Base-by-base conservation (phyloP, 2,888 invertebrate genomes). In the Trachelus tabidus region DNA sequence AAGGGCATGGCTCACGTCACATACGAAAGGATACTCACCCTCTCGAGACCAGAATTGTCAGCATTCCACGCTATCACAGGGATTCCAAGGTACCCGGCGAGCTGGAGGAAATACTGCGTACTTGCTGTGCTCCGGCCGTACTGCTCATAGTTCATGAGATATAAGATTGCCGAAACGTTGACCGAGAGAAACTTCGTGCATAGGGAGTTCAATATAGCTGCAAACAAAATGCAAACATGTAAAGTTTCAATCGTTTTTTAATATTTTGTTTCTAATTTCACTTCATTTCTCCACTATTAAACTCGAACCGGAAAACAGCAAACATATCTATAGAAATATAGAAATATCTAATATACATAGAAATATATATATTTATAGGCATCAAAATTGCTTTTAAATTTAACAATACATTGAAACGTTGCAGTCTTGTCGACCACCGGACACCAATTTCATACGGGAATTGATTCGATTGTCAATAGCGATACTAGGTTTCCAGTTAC, bases 21-120 rank as follows among this genome's bases (percentile, higher is more conserved):
- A 9, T 69, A n/a, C 31, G 69, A 69, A 73, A 73, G 75, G 71
- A 15, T 34, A 85, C 89, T 87, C 81, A 91, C 91, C 86, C 93
- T 91, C 85, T 94, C 95, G 79, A 98, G 94, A 69, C 98, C 98
- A 69, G 98, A 97, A 92, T 98, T 98, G 92, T 99, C 98, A 12
- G 98, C 98, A 92, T 98, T 98, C 98, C 98, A 99, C 12, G 98
- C 97, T 86, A 98, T 97, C 76, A 98, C 98, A 86, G 98, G 98
- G 90, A 98, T 98, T 84, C 98, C 98, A 87, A 98, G 94, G 92
- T 98, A 98, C 79, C 97, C 97, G 85, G 98, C 97, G 88, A 98
- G 93, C 93, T 98, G 98, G 84, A 98, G 94, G 92, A 98, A 97
- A 93, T 98, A 98, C 92, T 98, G 98, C 79, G 97, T 97, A 83